phyloP scores from a whole-genome alignment of 2,113 vertebrate species.

The Carollia perspicillata region DNA sequence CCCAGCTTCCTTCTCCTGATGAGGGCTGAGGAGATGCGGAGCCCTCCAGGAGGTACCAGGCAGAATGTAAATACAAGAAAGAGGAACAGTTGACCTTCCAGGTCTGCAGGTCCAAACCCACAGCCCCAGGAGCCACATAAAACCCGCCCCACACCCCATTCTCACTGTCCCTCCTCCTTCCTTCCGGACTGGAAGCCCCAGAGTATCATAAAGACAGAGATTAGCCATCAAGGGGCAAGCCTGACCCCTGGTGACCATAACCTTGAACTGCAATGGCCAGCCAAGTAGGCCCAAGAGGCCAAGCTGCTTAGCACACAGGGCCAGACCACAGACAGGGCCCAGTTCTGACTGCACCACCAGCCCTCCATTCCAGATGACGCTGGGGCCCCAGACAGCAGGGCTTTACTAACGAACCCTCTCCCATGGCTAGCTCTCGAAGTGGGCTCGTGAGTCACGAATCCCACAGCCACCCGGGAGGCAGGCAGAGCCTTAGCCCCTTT shows the following conservation, averaged over 20 bases:
- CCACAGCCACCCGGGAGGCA: neutral
- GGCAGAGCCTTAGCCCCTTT: neutral
- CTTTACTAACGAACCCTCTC: neutral
- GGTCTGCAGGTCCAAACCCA: neutral
- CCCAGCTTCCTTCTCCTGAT: neutral
- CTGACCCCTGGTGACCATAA: slow-evolving; percentile 63
- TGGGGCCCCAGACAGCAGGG: neutral
- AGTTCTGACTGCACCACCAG: neutral
- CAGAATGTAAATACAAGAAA: neutral
- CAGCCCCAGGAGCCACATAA: neutral
- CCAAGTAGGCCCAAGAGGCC: neutral
- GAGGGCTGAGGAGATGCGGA: neutral
- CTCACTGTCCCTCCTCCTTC: neutral
- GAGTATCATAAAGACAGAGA: fast-evolving
- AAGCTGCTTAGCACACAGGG: fast-evolving
- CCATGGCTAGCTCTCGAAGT: fast-evolving
- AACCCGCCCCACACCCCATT: no score
- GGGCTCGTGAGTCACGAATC: neutral
- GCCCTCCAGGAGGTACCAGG: neutral
- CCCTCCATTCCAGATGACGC: neutral
- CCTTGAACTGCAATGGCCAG: slow-evolving; percentile 35
- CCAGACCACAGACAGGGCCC: fast-evolving
- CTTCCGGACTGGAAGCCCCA: neutral
- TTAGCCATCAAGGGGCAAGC: neutral
- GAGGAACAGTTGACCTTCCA: neutral